A percentile compares a stretch with the other conserved stretches of the same genome.
These are phyloP conservation scores for Euthynnus affinis DNA, from an alignment of 2,797 vertebrate genomes.

Conservation along the genomic window DNA sequence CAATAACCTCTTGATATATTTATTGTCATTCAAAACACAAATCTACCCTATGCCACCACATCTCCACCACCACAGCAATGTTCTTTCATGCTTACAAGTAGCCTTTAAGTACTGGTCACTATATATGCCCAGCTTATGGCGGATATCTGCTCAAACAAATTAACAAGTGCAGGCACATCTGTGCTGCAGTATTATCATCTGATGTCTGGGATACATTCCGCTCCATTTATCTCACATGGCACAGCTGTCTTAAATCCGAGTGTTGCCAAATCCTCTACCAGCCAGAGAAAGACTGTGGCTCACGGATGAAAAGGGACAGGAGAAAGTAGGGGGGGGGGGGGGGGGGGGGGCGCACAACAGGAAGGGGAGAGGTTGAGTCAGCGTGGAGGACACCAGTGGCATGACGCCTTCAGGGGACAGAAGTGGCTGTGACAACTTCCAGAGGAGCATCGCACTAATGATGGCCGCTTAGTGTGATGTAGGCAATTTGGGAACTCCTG, in stretches of 20 bases:
- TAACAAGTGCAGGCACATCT: constrained; percentile 57
- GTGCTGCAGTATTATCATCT: constrained; percentile 49
- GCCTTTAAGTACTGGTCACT: constrained; percentile 37
- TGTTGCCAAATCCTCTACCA: constrained; percentile 65
- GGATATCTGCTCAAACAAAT: constrained; percentile 48
- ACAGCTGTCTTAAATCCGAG: constrained; percentile 67
- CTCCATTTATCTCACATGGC: constrained; percentile 68
- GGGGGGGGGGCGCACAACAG: background rate
- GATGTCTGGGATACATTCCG: constrained; percentile 66
- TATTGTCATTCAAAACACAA: background rate
- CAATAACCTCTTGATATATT: background rate
- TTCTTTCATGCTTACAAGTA: background rate
- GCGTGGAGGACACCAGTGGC: constrained; percentile 25
- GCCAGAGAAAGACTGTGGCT: constrained; percentile 52
- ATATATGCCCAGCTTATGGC: constrained; percentile 31
- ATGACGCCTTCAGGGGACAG: constrained; percentile 46
- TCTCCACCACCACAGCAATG: background rate
- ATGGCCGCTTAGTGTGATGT: constrained; percentile 22
- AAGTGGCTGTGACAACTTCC: constrained; percentile 42
- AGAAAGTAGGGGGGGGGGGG: background rate
- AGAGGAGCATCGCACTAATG: constrained; percentile 48
- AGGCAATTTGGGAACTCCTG: constrained; percentile 6
- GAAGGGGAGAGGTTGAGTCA: constrained; percentile 54
- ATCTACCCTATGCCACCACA: background rate
- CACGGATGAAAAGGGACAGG: constrained; percentile 35